Evolutionary conservation across 2,888 invertebrate genomes (phyloP), one percentile per base, ranked within the genome.

Genomic region (Watsonalla binaria): DNA sequence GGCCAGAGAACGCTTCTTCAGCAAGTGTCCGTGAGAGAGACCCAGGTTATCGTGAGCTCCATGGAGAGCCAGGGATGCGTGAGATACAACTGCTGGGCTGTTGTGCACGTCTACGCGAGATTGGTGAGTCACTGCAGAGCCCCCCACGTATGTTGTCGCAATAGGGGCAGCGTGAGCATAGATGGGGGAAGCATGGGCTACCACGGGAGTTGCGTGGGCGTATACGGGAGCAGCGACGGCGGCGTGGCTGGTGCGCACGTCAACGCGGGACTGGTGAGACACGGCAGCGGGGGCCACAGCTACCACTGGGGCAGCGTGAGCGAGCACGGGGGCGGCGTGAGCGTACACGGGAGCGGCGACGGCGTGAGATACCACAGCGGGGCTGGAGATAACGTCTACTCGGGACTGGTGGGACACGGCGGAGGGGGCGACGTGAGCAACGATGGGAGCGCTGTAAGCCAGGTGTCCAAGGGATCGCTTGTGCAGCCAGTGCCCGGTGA

Each of bases 371-470:
- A 76, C 69, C 8, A 78, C 65, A 11, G 74, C 70, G 45, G 72
- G 76, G 62, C 72, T 74, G 54, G 72, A 68, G 52, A 63, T 64
- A 34, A 77, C 67, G 52, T 75, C 77, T 6, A 77, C 74, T 51
- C 89, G 88, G 61, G 92, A 91, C 69, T 92, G 92, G 68, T 87
- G 90, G 5, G 90, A 90, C 7, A 92, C 90, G 37, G 84, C 85
- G 50, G 91, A 75, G 14, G 91, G 84, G 42, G 87, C 86, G 51
- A 58, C 62, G 6, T 42, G 42, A 8, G 65, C 61, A 14, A 70
- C 58, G 51, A 72, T 54, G 56, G 79, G 72, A 34, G 83, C 67
- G 75, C 78, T 53, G 70, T 78, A 67, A 0, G 80, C 73, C 61
- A 74, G 56, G 70, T 80, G 74, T 53, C 74, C 71, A 62, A 80